Base-by-base conservation (phyloP, 2,797 vertebrate species). In the Molossus alvarezi region DNA sequence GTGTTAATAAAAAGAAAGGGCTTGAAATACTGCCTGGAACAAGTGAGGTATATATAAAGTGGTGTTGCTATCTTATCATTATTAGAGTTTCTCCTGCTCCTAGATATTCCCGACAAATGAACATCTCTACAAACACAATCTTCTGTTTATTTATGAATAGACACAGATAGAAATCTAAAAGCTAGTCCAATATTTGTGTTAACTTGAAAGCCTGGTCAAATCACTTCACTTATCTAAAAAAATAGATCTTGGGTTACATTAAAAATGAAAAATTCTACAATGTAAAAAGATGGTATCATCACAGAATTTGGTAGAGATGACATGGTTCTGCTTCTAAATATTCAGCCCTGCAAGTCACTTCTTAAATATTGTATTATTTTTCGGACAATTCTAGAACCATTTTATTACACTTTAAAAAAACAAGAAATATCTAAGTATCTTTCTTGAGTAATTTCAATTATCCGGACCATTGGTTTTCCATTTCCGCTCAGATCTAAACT, bases 291-390 rank as follows among this genome's bases (percentile, higher is more conserved):
- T n/a, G 62, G 58, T 82, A 88, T 91, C 90, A 62, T 87, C 96
- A 62, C 25, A 67, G 51, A 87, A 90, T 77, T 94, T 95, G 53
- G 95, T 95, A 77, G 48, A 90, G 94, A 89, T n/a, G 58, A 94
- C 60, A 88, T 82, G 69, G 45, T 67, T 95, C 55, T 91, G 27
- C 29, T 96, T 95, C 94, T 48, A 76, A 3, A 57, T 87, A 89
- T 65, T 81, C 92, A 92, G 25, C 11, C 29, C 14, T 62, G 23
- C 9, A 89, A 51, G 87, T 80, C 21, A 64, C 82, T 90, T 73
- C 75, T 93, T 90, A 29, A 94, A 93, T 60, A 91, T 21, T 80
- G 10, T 72, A 65, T 77, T 89, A 15, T 84, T 97, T 95, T 80
- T 75, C 20, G 90, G 76, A 51, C 3, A 79, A 72, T 80, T 95